Percentiles rank a stretch among this genome's conserved stretches.
Conservation (phyloP, 1,140 invertebrate genomes). For the Cepaea nemoralis region DNA sequence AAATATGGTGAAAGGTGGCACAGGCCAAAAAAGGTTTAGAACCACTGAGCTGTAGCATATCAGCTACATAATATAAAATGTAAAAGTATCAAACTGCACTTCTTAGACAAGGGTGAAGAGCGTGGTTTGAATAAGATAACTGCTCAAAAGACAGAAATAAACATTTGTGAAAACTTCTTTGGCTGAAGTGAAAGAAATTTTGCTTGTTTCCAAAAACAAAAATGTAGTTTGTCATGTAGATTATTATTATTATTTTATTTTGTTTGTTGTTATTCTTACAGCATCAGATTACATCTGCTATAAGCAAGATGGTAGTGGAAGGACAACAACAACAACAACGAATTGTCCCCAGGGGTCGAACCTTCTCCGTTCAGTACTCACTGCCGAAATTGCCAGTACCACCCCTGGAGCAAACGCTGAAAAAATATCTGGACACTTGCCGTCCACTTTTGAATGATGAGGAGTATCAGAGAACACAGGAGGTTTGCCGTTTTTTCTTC, state of each 20-base stretch:
- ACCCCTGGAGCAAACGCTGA: constrained; percentile 70
- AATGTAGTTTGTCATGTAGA: no score
- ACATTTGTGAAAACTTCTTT: no score
- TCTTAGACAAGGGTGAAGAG: no score
- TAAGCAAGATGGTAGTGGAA: constrained; percentile 22
- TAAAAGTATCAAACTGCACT: no score
- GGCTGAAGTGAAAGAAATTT: no score
- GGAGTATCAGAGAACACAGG: constrained; percentile 79
- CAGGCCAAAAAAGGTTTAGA: no score
- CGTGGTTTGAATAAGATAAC: no score
- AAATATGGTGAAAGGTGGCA: no score
- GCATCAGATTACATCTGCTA: not conserved
- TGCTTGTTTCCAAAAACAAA: no score
- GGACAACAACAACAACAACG: not conserved
- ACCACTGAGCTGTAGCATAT: no score
- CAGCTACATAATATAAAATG: no score
- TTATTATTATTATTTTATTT: not conserved
- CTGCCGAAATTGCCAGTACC: constrained; percentile 71
- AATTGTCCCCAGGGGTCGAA: constrained; percentile 44
- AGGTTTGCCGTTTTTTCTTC: constrained; percentile 69
- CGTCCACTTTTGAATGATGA: constrained; percentile 80
- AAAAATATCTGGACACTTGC: constrained; percentile 75
- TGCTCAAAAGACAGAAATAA: no score
- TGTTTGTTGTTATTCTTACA: not conserved
- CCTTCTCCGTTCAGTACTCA: constrained; percentile 57